Percentiles rank a stretch among this genome's conserved stretches.
phyloP scores from a whole-genome alignment of 2,888 invertebrate genomes.

The Lasioglossum figueresi region DNA sequence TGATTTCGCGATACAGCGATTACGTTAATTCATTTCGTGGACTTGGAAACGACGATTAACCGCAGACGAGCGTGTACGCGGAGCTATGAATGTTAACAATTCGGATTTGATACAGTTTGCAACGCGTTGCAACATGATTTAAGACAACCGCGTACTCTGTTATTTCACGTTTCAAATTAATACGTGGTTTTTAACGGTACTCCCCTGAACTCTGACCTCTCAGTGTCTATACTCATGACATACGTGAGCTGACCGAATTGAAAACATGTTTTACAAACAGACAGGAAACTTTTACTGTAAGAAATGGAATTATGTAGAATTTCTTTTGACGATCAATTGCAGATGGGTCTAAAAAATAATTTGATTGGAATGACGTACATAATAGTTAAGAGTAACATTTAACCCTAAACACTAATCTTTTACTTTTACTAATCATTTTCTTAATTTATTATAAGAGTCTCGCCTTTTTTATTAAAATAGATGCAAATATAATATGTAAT shows the following conservation, averaged over 20 bases:
- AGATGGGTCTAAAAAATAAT: neutral
- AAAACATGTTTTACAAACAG: neutral
- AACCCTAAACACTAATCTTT: neutral
- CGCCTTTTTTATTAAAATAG: neutral
- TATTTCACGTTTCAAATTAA: neutral
- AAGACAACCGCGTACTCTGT: neutral
- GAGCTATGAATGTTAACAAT: neutral
- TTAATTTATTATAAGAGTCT: neutral
- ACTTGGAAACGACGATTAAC: constrained; percentile 14
- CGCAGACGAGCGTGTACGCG: neutral
- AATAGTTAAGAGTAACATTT: neutral
- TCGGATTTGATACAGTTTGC: neutral
- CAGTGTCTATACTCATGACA: neutral
- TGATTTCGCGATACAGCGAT: constrained; percentile 16
- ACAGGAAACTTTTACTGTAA: neutral
- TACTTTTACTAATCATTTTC: neutral
- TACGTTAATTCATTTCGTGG: constrained; percentile 26
- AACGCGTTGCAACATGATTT: neutral
- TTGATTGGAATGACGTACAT: neutral
- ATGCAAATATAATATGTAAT: neutral
- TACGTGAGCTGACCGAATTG: neutral
- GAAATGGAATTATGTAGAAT: neutral
- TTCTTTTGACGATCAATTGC: neutral
- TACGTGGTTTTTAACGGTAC: neutral
- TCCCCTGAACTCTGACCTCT: neutral